A percentile compares a stretch with the other conserved stretches of the same genome.
Conservation (phyloP, 1,140 invertebrate species). For the Acromyrmex echinatior region DNA sequence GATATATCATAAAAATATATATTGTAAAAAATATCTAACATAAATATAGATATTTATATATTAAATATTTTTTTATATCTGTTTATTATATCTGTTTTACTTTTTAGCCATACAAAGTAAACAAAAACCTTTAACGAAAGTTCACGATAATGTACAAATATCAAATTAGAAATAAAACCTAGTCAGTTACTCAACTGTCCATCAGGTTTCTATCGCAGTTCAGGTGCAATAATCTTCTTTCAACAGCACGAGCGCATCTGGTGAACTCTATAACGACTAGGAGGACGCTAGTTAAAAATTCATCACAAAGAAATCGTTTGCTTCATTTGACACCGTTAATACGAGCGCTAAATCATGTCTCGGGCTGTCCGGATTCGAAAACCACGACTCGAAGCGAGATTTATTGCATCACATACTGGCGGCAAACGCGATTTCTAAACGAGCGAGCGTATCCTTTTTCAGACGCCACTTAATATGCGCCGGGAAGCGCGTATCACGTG, state of each 20-base stretch:
- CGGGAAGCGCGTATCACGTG: conserved; percentile 64
- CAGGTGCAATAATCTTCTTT: conserved; percentile 34
- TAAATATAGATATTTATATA: not conserved
- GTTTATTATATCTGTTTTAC: no score
- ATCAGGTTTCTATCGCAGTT: not conserved
- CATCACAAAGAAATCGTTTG: conserved; percentile 24
- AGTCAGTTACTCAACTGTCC: not conserved
- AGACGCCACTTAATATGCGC: conserved; percentile 74
- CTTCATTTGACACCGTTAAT: conserved; percentile 26
- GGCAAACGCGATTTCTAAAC: conserved; percentile 54
- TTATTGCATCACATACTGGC: conserved; percentile 32
- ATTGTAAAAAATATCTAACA: not conserved
- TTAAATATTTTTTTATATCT: no score
- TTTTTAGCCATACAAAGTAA: no score
- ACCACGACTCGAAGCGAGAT: not conserved
- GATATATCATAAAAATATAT: not conserved
- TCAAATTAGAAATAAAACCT: conserved; percentile 8
- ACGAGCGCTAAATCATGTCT: conserved; percentile 30
- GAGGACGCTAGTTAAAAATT: not conserved
- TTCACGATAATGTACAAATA: not conserved
- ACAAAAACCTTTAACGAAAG: not conserved
- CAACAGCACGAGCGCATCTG: conserved; percentile 32
- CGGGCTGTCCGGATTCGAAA: conserved; percentile 9
- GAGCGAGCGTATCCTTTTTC: conserved; percentile 65
- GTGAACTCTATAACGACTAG: conserved; percentile 12